A percentile compares a stretch with the other conserved stretches of the same genome.
Evolutionary conservation across 2,797 vertebrate genomes (phyloP).

Genomic region (Myotis pilosus): DNA sequence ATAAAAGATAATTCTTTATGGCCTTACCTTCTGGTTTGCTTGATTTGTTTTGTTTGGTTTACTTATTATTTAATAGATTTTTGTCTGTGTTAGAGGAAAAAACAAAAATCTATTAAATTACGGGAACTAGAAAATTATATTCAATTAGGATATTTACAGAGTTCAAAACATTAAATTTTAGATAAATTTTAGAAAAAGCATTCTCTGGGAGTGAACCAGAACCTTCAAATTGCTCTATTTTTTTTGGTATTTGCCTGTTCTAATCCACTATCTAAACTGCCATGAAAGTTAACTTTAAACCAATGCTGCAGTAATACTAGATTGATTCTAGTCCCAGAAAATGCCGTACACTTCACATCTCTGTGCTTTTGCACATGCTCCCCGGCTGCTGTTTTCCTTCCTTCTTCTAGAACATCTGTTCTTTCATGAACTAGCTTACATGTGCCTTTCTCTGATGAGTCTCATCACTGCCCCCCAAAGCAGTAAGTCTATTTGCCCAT

Average conservation of each 20-base stretch:
- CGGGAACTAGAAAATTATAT: slow-evolving; percentile 1
- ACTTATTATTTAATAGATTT: background rate
- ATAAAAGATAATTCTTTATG: background rate
- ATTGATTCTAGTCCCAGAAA: background rate
- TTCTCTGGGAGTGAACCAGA: background rate
- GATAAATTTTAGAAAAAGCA: slow-evolving; percentile 11
- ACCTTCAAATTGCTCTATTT: background rate
- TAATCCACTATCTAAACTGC: background rate
- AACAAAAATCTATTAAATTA: slow-evolving; percentile 23
- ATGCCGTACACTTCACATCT: background rate
- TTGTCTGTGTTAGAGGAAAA: background rate
- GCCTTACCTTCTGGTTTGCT: background rate
- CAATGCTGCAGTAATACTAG: too few species aligned
- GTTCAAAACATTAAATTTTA: slow-evolving; percentile 27
- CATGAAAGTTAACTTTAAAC: slow-evolving; percentile 11
- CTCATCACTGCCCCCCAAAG: background rate
- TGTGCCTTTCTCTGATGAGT: background rate
- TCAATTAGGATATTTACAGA: background rate
- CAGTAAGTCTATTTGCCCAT: background rate
- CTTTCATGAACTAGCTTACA: background rate
- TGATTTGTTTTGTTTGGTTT: background rate
- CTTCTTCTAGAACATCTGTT: background rate
- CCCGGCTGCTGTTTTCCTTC: background rate
- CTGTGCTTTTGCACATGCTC: background rate
- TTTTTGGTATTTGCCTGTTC: background rate